Base-by-base conservation (phyloP, 1,140 invertebrate species). In the Cotesia typhae region DNA sequence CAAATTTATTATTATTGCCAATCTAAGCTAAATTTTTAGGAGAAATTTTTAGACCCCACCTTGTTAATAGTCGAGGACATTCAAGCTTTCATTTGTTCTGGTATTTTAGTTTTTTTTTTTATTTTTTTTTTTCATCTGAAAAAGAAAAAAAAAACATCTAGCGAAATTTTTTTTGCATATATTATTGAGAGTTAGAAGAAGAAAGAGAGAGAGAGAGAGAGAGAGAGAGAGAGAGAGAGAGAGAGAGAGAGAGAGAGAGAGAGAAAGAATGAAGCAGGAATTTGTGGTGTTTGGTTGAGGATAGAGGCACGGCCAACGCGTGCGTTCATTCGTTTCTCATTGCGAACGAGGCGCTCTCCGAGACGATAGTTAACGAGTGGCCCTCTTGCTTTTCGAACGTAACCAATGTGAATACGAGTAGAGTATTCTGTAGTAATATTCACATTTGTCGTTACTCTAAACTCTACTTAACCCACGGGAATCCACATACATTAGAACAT, bases 371-470 rank as follows among this genome's bases (percentile, higher is more conserved):
- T 12, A 12, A 53, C 66, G 66, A 67, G 51, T 55, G 68, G 72
- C 72, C 67, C 67, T 73, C 72, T 70, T 59, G 72, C 72, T 73
- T 70, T 74, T 70, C 63, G 63, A 74, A 74, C 72, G 72, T 69
- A 74, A 74, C 72, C 70, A 65, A 41, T 68, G 61, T 67, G 28
- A 28, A 28, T 28, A 6, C 41, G 41, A 47, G 41, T 47, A 47
- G 5, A 41, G 41, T 9, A 28, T 28, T 28, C 67, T 73, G 70
- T 69, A 67, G 72, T 64, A 73, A 65, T 67, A 68, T 68, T 47
- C 55, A 53, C 72, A 41, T 61, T 59, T 17, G 61, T 68, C 52
- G 28, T 69, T 73, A 57, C 60, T 55, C 61, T 14, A 57, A 65
- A 65, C 36, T 65, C 41, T 20, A 20, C 20, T 10, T 37, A 38